Evolutionary conservation across 2,888 invertebrate species (phyloP), one percentile per base, ranked within the genome.

Genomic region (Sisyra terminalis): DNA sequence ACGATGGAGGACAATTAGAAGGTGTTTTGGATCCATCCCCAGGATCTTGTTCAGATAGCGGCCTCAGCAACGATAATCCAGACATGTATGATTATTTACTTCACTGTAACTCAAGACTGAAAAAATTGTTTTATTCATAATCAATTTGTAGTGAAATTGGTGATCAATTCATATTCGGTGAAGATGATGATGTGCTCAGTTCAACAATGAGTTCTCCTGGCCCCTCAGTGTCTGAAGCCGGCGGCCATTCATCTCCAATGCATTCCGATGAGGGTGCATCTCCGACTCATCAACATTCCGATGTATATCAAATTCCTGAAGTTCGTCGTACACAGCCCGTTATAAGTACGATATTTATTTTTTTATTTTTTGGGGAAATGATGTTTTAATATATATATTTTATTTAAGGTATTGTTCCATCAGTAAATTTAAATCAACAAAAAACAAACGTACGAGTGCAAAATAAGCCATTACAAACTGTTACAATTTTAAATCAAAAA

Each of bases 41-140:
- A 44, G 61, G 63, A 48, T 58, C 56, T 43, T 66, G 73, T 45
- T 81, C 81, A 1, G 82, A 82, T 56, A 80, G 79, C 52, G 82
- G 80, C 40, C 63, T 78, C 13, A 78, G 76, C 29, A 78, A 75
- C 49, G 75, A 72, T 51, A 70, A 64, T 46, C 63, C 70, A 18
- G 71, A 71, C 51, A 64, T 67, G 69, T 71, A 53, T 67, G 68
- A 63, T 43, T 39, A 44, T 36, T 29, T 10, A 43, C 47, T 46
- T 48, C 15, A 46, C 44, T 44, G 42, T 37, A 44, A 15, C 30
- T 29, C 43, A 40, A 29, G 34, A 43, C 35, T 37, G 43, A 39
- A 30, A 39, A 16, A 45, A 5, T 3, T 3, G 2, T 3, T 35
- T 35, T 35, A 35, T 14, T 13, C 3, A 14, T 3, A 35, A 15